Conservation (phyloP, 2,113 vertebrate genomes). For the Erythrocercus mccallii region DNA sequence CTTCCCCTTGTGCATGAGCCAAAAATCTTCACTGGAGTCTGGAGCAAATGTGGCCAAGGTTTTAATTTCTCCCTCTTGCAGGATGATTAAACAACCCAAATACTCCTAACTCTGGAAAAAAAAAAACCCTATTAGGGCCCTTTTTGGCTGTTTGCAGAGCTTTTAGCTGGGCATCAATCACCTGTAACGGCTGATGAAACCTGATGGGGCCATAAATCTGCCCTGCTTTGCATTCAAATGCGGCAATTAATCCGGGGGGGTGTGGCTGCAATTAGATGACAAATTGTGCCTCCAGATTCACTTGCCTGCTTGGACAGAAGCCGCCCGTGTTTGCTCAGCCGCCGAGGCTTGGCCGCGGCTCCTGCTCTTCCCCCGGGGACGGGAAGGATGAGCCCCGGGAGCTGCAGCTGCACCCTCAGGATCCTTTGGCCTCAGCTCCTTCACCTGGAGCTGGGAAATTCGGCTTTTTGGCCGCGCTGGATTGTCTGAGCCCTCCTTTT, state of each 20-base stretch:
- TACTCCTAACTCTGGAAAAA: neutral
- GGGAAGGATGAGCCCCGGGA: neutral
- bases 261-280: slow-evolving; percentile 54
- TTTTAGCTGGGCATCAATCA: neutral
- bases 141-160: neutral
- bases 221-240: neutral
- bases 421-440: neutral
- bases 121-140: rapidly evolving
- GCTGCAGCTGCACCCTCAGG: neutral
- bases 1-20: rapidly evolving
- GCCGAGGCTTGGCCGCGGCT: neutral
- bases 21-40: neutral
- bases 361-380: neutral
- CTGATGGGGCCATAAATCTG: slow-evolving; percentile 11
- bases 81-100: neutral
- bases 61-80: neutral
- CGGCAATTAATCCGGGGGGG: slow-evolving; percentile 33
- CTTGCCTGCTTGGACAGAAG: slow-evolving; percentile 16
- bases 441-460: neutral
- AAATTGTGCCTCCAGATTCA: slow-evolving; percentile 48
- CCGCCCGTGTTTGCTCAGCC: slow-evolving; percentile 5
- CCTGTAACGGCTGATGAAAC: neutral
- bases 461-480: neutral
- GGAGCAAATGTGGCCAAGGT: neutral
- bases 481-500: neutral